These are phyloP conservation scores for Gastracanthus pulcherrimus DNA, from an alignment of 2,888 invertebrate genomes.

Conservation along the genomic window DNA sequence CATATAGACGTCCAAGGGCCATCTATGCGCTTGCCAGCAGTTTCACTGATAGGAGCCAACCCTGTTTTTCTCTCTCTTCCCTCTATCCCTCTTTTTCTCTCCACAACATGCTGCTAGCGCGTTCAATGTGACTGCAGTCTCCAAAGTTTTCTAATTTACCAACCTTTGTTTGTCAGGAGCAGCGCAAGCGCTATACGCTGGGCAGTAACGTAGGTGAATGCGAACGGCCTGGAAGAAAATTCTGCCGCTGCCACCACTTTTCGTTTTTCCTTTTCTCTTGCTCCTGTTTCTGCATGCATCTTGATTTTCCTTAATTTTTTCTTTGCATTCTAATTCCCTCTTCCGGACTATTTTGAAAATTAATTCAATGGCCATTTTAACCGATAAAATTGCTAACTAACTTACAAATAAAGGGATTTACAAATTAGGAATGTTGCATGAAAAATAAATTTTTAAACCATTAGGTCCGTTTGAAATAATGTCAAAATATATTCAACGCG, in stretches of 20 bases:
- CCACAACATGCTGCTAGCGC: neutral
- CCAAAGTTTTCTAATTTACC: conserved; percentile 45
- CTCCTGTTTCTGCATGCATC: neutral
- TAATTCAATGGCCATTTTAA: neutral
- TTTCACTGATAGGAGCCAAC: neutral
- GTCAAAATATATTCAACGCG: too few species aligned
- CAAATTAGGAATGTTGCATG: too few species aligned
- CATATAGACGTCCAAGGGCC: neutral
- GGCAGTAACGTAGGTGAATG: too few species aligned
- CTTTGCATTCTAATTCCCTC: neutral
- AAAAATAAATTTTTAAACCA: too few species aligned
- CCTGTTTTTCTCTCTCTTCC: neutral
- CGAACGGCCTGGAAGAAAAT: conserved; percentile 32
- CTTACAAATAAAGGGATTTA: neutral
- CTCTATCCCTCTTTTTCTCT: neutral
- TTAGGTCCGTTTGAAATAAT: too few species aligned
- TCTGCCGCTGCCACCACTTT: neutral
- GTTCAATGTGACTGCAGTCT: conserved; percentile 8
- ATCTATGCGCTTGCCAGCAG: neutral
- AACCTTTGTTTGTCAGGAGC: conserved; percentile 28
- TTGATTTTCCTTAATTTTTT: neutral
- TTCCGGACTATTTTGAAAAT: neutral
- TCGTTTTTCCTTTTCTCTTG: neutral
- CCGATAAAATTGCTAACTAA: neutral
- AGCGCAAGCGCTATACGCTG: neutral